Evolutionary conservation across 2,113 vertebrate species (phyloP).

Genomic region (Pholis gunnellus): DNA sequence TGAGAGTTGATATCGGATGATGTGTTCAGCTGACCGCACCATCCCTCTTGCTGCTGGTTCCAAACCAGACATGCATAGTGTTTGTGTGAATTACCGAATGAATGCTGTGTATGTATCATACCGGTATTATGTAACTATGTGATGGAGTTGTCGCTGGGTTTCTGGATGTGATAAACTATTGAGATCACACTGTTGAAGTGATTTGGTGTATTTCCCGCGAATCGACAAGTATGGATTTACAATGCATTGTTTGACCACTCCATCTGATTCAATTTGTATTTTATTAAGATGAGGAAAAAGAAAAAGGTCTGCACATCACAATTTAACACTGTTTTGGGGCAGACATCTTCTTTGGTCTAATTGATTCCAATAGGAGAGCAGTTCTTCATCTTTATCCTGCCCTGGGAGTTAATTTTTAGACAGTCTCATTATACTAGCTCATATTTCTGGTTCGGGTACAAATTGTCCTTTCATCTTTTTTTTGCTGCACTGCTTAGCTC

Average conservation of each 20-base stretch:
- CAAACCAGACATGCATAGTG: neutral
- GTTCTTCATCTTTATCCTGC: conserved; percentile 65
- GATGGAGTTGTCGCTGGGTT: neutral
- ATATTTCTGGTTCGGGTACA: conserved; percentile 56
- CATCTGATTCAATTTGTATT: conserved; percentile 25
- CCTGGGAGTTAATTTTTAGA: conserved; percentile 65
- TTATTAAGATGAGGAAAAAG: neutral
- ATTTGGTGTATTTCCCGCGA: neutral
- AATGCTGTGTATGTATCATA: neutral
- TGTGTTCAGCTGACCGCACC: neutral
- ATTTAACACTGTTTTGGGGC: conserved; percentile 38
- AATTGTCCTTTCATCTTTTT: conserved; percentile 56
- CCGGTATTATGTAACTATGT: neutral
- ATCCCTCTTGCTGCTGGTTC: neutral
- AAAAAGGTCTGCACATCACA: conserved; percentile 23
- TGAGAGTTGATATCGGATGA: neutral
- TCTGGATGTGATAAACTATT: neutral
- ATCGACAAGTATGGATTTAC: neutral
- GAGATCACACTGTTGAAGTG: neutral
- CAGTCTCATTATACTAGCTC: conserved; percentile 68
- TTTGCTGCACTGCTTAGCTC: neutral
- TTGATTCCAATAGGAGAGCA: conserved; percentile 57
- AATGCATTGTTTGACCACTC: conserved; percentile 3
- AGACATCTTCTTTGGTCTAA: conserved; percentile 57
- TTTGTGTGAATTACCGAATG: neutral